Conservation (phyloP, 2,113 vertebrate genomes). For the Gymnorhina tibicen region DNA sequence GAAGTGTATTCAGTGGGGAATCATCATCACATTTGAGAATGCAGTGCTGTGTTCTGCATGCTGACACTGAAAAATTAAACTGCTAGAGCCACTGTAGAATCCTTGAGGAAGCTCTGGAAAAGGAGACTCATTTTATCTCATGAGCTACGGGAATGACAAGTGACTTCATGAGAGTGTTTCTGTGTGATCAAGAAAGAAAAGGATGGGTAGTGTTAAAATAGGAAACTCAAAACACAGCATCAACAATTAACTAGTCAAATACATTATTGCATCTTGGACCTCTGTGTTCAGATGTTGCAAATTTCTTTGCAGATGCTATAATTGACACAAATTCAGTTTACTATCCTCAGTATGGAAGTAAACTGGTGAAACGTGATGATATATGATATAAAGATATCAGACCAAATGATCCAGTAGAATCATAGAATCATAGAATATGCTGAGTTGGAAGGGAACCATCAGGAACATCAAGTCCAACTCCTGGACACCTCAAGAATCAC, state of each 20-base stretch:
- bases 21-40: background rate
- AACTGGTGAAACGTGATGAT: background rate
- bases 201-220: fast-evolving
- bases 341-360: background rate
- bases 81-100: background rate
- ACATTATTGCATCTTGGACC: background rate
- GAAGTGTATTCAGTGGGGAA: background rate
- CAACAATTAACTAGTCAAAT: background rate
- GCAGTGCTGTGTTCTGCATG: background rate
- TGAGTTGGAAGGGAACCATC: background rate
- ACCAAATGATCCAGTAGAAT: background rate
- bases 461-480: fast-evolving
- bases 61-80: background rate
- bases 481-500: background rate
- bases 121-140: background rate
- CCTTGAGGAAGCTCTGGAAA: background rate
- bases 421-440: background rate
- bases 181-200: background rate
- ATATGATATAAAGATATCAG: background rate
- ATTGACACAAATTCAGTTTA: background rate
- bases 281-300: background rate
- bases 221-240: background rate
- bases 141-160: background rate
- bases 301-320: background rate
- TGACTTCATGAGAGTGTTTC: background rate